These are phyloP conservation scores for Sussaba pulchella DNA, from an alignment of 2,888 invertebrate species.

Conservation along the genomic window DNA sequence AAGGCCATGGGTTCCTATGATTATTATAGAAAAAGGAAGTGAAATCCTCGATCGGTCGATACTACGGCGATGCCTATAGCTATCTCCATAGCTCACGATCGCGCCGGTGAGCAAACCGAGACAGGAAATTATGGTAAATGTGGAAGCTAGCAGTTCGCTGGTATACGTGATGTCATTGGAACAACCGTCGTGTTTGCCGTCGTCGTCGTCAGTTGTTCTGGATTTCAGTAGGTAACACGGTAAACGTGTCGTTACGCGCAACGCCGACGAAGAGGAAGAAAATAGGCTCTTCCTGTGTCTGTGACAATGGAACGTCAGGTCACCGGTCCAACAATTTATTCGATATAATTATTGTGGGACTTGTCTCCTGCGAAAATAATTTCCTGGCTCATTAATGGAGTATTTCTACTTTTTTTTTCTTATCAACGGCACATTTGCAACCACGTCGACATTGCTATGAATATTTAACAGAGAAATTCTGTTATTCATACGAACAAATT, in stretches of 20 bases:
- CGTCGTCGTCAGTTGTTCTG: background rate
- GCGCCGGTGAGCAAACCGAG: background rate
- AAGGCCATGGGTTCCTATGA: slow-evolving; percentile 22
- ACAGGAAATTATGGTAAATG: slow-evolving; percentile 15
- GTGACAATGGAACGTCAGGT: background rate
- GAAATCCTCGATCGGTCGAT: slow-evolving; percentile 24
- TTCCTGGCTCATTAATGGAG: background rate
- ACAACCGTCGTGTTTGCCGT: background rate
- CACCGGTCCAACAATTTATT: background rate
- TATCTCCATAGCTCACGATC: slow-evolving; percentile 10
- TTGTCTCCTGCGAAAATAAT: background rate
- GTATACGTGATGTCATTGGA: slow-evolving; percentile 23
- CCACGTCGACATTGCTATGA: background rate
- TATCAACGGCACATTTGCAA: background rate
- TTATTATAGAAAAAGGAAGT: slow-evolving; percentile 36
- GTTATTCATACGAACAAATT: too few species aligned
- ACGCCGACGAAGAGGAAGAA: background rate
- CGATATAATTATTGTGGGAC: too few species aligned
- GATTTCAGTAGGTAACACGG: slow-evolving; percentile 4
- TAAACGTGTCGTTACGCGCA: background rate
- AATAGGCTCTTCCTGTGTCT: background rate
- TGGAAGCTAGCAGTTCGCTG: background rate
- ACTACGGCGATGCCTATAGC: background rate
- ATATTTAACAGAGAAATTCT: background rate
- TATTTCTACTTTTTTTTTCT: background rate